phyloP scores from a whole-genome alignment of 2,888 invertebrate genomes.

The Eupithecia abbreviata region DNA sequence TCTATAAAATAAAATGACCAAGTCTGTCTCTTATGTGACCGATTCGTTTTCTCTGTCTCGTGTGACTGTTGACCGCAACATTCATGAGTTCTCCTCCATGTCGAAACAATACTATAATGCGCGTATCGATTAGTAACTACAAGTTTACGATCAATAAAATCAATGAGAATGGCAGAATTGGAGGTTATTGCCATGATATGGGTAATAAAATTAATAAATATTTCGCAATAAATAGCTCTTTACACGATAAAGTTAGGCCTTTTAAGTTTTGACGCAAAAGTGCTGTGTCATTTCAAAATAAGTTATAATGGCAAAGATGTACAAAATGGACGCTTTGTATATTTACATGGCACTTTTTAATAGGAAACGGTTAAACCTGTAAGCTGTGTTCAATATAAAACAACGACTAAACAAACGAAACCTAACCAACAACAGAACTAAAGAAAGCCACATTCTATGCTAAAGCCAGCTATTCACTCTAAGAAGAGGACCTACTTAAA shows the following conservation, averaged over 20 bases:
- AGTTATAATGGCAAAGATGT: not conserved
- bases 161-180: constrained; percentile 19
- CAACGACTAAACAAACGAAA: not conserved
- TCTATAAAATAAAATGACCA: not conserved
- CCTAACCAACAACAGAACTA: not conserved
- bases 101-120: constrained; percentile 21
- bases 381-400: not conserved
- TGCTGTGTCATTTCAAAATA: not conserved
- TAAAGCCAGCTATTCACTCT: constrained; percentile 17
- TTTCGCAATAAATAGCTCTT: constrained; percentile 23
- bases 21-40: not conserved
- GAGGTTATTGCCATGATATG: constrained; percentile 25
- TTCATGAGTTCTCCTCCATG: constrained; percentile 11
- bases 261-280: not conserved
- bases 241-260: constrained; percentile 11
- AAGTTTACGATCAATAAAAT: constrained; percentile 33
- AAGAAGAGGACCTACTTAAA: constrained; percentile 29
- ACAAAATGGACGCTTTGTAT: not conserved
- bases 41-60: not conserved
- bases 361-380: not conserved
- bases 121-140: constrained; percentile 26
- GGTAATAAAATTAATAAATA: constrained; percentile 23
- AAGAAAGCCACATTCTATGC: constrained; percentile 23
- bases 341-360: not conserved
- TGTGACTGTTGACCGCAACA: constrained; percentile 3